These are phyloP conservation scores for Grus americana DNA, from an alignment of 2,113 vertebrate species.

Conservation along the genomic window DNA sequence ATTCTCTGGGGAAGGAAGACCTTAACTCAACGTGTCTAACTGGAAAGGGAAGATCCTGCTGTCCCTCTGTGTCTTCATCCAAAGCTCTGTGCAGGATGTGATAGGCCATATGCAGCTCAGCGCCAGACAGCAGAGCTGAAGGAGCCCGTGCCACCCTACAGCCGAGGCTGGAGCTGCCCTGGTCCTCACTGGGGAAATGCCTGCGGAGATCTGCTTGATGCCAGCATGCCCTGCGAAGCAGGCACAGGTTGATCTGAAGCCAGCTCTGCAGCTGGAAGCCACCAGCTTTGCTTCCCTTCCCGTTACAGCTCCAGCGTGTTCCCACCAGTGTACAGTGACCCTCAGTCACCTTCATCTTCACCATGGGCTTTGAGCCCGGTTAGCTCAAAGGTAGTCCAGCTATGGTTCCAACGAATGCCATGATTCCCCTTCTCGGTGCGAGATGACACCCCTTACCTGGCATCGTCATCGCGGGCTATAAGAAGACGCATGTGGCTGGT, in stretches of 20 bases:
- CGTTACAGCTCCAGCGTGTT: not conserved
- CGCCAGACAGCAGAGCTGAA: not conserved
- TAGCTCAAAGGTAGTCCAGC: not conserved
- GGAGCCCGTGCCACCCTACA: not conserved
- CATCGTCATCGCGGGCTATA: conserved; percentile 86
- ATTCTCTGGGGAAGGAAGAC: not conserved
- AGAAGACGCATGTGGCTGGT: conserved; percentile 91
- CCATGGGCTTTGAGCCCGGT: rapidly evolving
- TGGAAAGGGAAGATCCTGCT: not conserved
- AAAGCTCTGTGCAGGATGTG: not conserved
- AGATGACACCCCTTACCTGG: conserved; percentile 72
- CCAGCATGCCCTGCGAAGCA: too few relatives aligned
- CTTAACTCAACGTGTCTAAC: not conserved
- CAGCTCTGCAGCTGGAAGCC: not conserved
- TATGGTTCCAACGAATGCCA: rapidly evolving
- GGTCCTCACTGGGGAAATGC: not conserved
- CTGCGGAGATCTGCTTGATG: not conserved
- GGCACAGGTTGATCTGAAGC: not conserved
- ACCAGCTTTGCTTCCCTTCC: not conserved
- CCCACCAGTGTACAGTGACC: not conserved
- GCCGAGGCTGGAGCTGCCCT: not conserved
- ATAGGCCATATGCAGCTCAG: not conserved
- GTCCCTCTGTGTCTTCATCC: not conserved
- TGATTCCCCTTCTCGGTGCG: rapidly evolving
- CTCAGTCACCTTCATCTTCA: not conserved